Evolutionary conservation across 2,797 vertebrate genomes (phyloP).

Genomic region (Acanthopagrus latus): DNA sequence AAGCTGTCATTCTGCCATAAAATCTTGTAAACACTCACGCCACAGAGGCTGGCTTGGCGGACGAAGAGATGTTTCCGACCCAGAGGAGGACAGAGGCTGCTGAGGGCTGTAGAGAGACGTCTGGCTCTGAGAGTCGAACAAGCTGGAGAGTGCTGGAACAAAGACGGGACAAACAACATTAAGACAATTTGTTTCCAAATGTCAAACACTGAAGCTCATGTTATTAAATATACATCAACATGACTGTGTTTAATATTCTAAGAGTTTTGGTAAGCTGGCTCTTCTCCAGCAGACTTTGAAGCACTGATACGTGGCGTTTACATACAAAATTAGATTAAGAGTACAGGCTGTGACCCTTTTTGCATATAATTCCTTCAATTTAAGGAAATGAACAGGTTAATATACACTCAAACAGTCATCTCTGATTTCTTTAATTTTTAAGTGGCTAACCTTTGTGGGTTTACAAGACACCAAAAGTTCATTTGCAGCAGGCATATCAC

Average conservation of each 20-base stretch:
- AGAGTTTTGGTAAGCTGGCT: not conserved
- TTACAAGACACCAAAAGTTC: too few species aligned
- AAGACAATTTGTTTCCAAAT: not conserved
- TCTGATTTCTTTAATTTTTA: too few species aligned
- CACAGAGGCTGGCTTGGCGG: slow-evolving; percentile 88
- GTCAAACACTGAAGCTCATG: not conserved
- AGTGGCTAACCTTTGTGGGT: too few species aligned
- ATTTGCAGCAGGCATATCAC: too few species aligned
- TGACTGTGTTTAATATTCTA: not conserved
- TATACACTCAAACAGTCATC: too few species aligned
- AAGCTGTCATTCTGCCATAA: not conserved
- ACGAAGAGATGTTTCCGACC: slow-evolving; percentile 80
- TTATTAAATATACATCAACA: not conserved
- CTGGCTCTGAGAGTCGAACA: slow-evolving; percentile 92
- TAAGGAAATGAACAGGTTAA: too few species aligned
- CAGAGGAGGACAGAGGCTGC: slow-evolving; percentile 85
- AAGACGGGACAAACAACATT: slow-evolving; percentile 10
- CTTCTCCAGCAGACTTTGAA: not conserved
- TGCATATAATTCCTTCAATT: too few species aligned
- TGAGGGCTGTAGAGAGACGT: slow-evolving; percentile 88
- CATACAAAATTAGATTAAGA: too few species aligned
- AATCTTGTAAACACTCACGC: slow-evolving; percentile 88
- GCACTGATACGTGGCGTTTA: not conserved
- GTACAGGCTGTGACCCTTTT: too few species aligned
- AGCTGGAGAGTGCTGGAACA: slow-evolving; percentile 81